Conservation (phyloP, 1,140 invertebrate genomes). For the Oppia nitens region DNA sequence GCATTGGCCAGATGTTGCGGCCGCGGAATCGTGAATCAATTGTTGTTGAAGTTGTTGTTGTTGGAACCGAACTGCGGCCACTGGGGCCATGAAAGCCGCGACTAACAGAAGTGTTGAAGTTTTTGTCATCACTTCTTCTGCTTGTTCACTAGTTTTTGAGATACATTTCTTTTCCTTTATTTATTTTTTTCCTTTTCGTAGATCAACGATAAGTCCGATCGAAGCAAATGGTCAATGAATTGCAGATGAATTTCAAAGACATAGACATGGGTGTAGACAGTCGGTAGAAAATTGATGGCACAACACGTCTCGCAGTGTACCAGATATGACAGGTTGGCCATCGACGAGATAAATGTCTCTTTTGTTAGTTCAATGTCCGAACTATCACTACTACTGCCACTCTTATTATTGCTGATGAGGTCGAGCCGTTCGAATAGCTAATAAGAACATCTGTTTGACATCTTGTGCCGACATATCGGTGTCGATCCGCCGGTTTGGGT, state of each 20-base stretch:
- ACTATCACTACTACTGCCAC: neutral
- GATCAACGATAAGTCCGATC: slow-evolving; percentile 36
- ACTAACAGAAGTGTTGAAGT: too few relatives aligned
- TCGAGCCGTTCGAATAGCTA: neutral
- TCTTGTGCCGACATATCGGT: neutral
- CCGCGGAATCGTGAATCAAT: too few relatives aligned
- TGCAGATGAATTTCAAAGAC: slow-evolving; percentile 40
- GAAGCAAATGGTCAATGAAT: slow-evolving; percentile 37
- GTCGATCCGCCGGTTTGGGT: too few relatives aligned
- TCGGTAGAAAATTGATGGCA: slow-evolving; percentile 34
- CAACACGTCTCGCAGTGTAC: neutral
- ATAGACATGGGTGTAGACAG: slow-evolving; percentile 44
- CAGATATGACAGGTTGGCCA: slow-evolving; percentile 5
- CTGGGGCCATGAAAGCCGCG: too few relatives aligned
- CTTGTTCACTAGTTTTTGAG: too few relatives aligned
- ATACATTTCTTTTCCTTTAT: too few relatives aligned
- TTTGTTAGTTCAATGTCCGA: slow-evolving; percentile 2
- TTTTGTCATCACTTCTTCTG: too few relatives aligned
- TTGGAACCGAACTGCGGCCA: too few relatives aligned
- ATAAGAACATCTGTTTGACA: neutral
- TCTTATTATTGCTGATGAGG: neutral
- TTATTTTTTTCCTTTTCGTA: slow-evolving; percentile 47
- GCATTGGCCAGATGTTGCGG: too few relatives aligned
- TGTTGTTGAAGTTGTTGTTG: too few relatives aligned
- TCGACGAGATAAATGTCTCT: slow-evolving; percentile 3